These are phyloP conservation scores for Rissa tridactyla DNA, from an alignment of 2,113 vertebrate species.

Conservation along the genomic window DNA sequence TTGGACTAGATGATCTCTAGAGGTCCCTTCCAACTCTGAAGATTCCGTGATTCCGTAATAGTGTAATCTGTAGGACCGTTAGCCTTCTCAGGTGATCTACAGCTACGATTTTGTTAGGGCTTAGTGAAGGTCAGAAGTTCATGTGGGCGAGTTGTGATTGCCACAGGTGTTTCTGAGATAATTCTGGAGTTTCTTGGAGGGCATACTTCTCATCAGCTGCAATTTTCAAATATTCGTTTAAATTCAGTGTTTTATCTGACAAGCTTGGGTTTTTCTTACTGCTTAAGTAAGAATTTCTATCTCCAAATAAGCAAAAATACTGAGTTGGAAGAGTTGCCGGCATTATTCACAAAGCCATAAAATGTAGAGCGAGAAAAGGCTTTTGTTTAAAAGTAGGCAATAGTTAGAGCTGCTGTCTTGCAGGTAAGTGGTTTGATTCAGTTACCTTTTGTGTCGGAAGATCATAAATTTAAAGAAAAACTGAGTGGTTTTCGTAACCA, in stretches of 20 bases:
- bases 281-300: not conserved
- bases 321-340: not conserved
- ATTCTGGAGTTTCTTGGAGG: not conserved
- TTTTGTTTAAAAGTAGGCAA: not conserved
- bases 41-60: too few species aligned
- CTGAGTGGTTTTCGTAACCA: not conserved
- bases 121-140: conserved; percentile 10
- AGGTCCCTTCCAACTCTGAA: too few species aligned
- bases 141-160: not conserved
- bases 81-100: not conserved
- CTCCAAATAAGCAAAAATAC: not conserved
- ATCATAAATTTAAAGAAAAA: not conserved
- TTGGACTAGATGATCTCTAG: too few species aligned
- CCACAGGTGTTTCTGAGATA: not conserved
- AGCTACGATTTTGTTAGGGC: not conserved
- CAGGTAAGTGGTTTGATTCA: not conserved
- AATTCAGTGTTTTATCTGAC: not conserved
- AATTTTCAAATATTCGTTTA: not conserved
- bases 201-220: not conserved
- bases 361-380: not conserved
- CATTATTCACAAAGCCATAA: not conserved
- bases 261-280: not conserved
- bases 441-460: not conserved
- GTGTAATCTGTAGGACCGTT: not conserved
- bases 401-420: not conserved